Percentiles rank a stretch among this genome's conserved stretches.
Conservation (phyloP, 1,140 invertebrate genomes). For the Drosophila parvula region DNA sequence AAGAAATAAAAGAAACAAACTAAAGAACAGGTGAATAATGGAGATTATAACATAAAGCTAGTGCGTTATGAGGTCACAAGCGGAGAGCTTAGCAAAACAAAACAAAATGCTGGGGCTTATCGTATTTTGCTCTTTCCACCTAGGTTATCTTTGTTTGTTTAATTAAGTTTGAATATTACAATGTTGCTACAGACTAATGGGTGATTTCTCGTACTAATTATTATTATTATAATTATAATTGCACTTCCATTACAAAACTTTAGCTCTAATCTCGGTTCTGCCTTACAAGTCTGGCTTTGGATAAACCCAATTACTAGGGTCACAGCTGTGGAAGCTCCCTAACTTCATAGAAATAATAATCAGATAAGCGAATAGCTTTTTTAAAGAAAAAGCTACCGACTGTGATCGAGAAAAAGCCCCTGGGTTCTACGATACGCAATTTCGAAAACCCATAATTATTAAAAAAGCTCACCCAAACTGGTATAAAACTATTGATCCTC, state of each 20-base stretch:
- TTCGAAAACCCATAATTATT: background rate
- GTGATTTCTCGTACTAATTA: too few species aligned
- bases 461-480: slow-evolving; percentile 22
- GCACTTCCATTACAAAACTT: background rate
- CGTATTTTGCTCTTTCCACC: background rate
- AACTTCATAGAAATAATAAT: background rate
- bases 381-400: background rate
- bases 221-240: too few species aligned
- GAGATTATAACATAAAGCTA: background rate
- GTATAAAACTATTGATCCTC: slow-evolving; percentile 27
- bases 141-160: too few species aligned
- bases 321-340: background rate
- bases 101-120: background rate
- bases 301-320: background rate
- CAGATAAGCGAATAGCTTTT: background rate
- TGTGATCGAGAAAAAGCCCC: background rate
- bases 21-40: background rate
- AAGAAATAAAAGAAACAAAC: background rate
- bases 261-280: background rate
- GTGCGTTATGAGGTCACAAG: background rate
- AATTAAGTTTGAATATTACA: too few species aligned
- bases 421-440: background rate
- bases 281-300: background rate
- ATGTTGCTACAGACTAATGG: too few species aligned
- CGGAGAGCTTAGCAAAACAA: background rate